Evolutionary conservation across 2,888 invertebrate species (phyloP), one percentile per base, ranked within the genome.

Genomic region (Leptinotarsa tumamoca): DNA sequence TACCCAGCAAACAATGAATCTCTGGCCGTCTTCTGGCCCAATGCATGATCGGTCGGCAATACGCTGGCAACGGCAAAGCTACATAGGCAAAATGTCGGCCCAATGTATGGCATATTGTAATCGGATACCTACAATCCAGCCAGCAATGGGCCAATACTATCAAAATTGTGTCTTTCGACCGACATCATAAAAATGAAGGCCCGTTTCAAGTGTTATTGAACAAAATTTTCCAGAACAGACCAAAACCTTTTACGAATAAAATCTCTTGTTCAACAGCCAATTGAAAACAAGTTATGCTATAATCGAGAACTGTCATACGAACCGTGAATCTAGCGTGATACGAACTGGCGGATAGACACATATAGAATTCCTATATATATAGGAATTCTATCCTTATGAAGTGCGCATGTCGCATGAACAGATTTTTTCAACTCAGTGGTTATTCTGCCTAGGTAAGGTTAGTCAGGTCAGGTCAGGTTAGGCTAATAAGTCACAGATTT

Each of bases 181-280:
- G 58, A 58, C 58, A 58, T 58, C 58, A 58, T 58, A 18, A 18
- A 58, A 58, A 58, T 58, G 52, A 52, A 52, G 15, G 52, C 52
- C 52, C 52, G 58, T 58, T 58, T 58, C 21, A 58, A 58, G 58
- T 58, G 58, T 58, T 58, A 58, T 58, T 58, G 58, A 10, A 58
- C 58, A 58, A 52, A 52, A 52, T 52, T 52, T 52, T 5, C 52
- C 52, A 52, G 52, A 52, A 17, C 13, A 15, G 52, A 50, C 50
- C 50, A 50, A 5, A 15, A 52, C 52, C 52, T 13, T 13, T 52
- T 52, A 52, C 15, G 52, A 52, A 52, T 52, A 52, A 52, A 52
- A 52, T 52, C 52, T 52, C 52, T 52, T 52, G 52, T 63, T 63
- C 63, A 63, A 63, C 63, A 63, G 63, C 63, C 63, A 63, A 63